Evolutionary conservation across 2,888 invertebrate species (phyloP), one percentile per base, ranked within the genome.

Genomic region (Pyrgus malvae): DNA sequence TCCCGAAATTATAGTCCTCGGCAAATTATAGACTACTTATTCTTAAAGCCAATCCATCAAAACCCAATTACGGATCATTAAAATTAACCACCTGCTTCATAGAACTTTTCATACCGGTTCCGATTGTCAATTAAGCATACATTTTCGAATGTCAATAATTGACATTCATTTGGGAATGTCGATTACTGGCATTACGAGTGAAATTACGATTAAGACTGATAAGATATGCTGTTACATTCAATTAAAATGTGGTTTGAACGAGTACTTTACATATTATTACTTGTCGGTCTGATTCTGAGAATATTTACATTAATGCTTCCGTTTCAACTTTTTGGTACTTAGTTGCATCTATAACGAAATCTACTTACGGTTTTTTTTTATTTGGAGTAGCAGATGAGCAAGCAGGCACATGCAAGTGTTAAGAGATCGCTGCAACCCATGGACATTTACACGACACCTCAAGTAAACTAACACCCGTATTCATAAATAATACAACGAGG

Each of bases 121-220:
- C 19, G 31, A 31, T 45, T 27, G 45, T 45, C 45, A 33, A 45
- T 45, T 45, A 45, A 27, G 23, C 41, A 44, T 33, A 19, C 21
- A 31, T 49, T 48, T 29, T 31, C 49, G 29, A 49, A 49, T 49
- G 49, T 40, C 49, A 49, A 31, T 49, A 49, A 49, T 9, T 49
- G 49, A 23, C 40, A 49, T 40, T 40, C 49, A 49, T 49, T 40
- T 38, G 31, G 40, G 40, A 49, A 49, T 49, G 48, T 40, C 48
- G 27, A 27, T 48, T 25, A 48, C 31, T 31, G 31, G 11, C 29
- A 23, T 49, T 49, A 40, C 40, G 40, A 29, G 40, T 40, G 49
- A 49, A 49, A 40, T 40, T 49, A 29, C 27, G 48, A 48, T 48
- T 23, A 27, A 11, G 16, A 7, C 21, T 12, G 40, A 40, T 49